Conservation (phyloP, 2,797 vertebrate species). For the Scleropages formosus region DNA sequence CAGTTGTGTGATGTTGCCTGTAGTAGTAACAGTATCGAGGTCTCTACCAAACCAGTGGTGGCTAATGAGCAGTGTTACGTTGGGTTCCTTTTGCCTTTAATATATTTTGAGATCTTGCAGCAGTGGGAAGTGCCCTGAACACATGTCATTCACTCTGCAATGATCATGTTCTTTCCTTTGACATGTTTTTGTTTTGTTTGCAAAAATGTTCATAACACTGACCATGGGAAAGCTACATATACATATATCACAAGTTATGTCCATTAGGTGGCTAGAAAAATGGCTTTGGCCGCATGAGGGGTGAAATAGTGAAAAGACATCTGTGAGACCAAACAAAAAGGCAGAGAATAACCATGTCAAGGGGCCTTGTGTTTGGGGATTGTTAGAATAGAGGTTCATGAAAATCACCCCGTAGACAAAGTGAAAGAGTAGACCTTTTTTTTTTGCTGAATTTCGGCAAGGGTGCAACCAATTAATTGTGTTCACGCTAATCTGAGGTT, state of each 20-base stretch:
- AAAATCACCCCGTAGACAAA: neutral
- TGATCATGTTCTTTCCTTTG: constrained; percentile 25
- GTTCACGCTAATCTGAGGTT: neutral
- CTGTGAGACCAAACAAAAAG: neutral
- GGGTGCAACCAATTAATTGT: neutral
- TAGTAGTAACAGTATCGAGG: neutral
- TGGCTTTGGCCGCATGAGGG: neutral
- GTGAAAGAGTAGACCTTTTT: too few species aligned
- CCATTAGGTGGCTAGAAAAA: constrained; percentile 38
- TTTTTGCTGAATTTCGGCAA: neutral
- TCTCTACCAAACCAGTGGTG: neutral
- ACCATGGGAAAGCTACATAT: constrained; percentile 55
- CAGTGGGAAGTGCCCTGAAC: constrained; percentile 49
- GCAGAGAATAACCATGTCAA: neutral
- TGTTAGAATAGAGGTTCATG: neutral
- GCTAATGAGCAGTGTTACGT: neutral
- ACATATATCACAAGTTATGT: constrained; percentile 40
- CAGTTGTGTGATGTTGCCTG: neutral
- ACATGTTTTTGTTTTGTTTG: constrained; percentile 56
- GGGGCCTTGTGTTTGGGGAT: neutral
- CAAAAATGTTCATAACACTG: constrained; percentile 44
- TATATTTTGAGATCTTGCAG: constrained; percentile 59
- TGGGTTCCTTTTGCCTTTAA: constrained; percentile 42
- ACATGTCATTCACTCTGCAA: constrained; percentile 38
- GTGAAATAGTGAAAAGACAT: neutral